These are phyloP conservation scores for Galeopterus variegatus DNA, from an alignment of 2,113 vertebrate species.

Conservation along the genomic window DNA sequence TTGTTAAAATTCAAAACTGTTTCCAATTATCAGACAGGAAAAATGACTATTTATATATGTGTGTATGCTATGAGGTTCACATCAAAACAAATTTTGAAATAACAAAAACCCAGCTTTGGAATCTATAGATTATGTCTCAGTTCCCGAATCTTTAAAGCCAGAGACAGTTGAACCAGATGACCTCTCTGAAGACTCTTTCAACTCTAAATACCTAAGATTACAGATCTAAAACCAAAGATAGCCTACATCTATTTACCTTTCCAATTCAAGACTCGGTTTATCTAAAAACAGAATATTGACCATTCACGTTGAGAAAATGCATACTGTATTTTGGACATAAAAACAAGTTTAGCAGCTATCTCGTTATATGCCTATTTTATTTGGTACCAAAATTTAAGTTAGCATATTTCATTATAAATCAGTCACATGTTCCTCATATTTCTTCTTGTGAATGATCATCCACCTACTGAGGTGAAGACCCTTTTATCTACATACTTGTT, in stretches of 20 bases:
- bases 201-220: neutral
- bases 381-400: neutral
- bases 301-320: neutral
- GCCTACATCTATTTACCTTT: neutral
- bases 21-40: neutral
- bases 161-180: neutral
- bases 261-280: slow-evolving; percentile 13
- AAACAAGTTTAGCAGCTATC: neutral
- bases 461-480: neutral
- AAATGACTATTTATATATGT: accelerated
- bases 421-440: neutral
- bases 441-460: neutral
- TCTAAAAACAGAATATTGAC: neutral
- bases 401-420: neutral
- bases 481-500: neutral
- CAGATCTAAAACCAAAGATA: slow-evolving; percentile 9
- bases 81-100: neutral
- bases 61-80: neutral
- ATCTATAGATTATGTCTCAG: neutral
- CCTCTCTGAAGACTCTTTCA: neutral
- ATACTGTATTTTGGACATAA: neutral
- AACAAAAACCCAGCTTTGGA: neutral
- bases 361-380: neutral
- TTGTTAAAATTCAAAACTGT: neutral
- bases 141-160: slow-evolving; percentile 3